phyloP scores from a whole-genome alignment of 2,888 invertebrate species.

The Crematogaster levior region DNA sequence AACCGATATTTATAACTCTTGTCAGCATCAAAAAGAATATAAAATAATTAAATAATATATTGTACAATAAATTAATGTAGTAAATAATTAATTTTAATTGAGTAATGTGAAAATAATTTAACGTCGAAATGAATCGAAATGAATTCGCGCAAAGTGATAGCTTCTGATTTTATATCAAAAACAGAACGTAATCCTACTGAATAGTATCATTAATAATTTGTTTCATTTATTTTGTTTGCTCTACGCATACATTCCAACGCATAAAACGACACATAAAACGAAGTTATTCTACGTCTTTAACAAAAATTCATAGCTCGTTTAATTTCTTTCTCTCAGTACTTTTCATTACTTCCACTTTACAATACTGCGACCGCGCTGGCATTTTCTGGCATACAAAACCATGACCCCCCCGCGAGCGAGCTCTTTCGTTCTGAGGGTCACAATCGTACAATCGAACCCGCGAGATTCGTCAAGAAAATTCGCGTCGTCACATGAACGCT shows the following conservation, averaged over 20 bases:
- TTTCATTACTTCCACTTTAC: neutral
- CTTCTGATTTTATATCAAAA: conserved; percentile 3
- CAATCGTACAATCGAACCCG: neutral
- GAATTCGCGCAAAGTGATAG: neutral
- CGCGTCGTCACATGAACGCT: neutral
- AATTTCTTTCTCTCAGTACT: neutral
- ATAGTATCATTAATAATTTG: neutral
- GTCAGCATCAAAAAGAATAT: neutral
- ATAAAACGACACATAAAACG: neutral
- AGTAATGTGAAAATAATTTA: neutral
- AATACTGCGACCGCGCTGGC: neutral
- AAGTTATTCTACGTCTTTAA: neutral
- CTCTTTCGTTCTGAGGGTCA: neutral
- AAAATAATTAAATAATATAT: neutral
- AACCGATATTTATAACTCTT: neutral
- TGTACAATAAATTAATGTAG: too few species aligned
- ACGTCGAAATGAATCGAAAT: neutral
- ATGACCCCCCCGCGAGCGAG: neutral
- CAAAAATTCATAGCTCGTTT: neutral
- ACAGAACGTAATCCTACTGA: neutral
- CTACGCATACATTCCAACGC: neutral
- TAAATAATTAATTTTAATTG: neutral
- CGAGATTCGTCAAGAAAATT: conserved; percentile 18
- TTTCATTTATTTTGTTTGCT: neutral
- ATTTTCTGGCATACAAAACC: neutral